Evolutionary conservation across 2,113 vertebrate genomes (phyloP).

Genomic region (Garra rufa): DNA sequence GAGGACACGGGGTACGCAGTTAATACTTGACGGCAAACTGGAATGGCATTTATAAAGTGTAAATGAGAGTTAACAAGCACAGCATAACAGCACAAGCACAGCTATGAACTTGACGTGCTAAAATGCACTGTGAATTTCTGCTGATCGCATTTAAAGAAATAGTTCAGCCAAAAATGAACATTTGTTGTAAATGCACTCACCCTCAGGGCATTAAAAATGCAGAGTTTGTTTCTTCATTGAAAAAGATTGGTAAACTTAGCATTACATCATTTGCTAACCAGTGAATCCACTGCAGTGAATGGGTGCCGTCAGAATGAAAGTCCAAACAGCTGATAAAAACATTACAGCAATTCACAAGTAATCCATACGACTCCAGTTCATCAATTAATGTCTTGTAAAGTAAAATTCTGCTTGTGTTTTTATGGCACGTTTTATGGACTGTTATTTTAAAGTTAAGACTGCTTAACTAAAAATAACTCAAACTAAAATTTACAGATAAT

Average conservation of each 20-base stretch:
- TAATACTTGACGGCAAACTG: constrained; percentile 7
- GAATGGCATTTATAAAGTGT: neutral
- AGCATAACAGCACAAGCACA: neutral
- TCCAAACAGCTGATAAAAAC: neutral
- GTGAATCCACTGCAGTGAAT: neutral
- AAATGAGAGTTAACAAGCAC: neutral
- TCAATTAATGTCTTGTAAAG: neutral
- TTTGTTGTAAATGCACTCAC: neutral
- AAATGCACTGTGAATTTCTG: neutral
- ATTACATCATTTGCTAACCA: neutral
- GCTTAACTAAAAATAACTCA: no score
- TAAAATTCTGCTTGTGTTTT: neutral
- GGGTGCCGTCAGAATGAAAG: neutral
- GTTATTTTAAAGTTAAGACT: no score
- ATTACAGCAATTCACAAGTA: neutral
- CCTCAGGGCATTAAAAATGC: neutral
- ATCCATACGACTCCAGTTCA: neutral
- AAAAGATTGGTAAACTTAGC: neutral
- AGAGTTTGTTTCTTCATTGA: neutral
- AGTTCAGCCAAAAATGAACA: neutral
- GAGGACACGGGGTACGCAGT: neutral
- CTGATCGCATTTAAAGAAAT: neutral
- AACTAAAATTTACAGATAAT: no score
- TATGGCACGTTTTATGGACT: neutral
- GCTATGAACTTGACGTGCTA: neutral